Evolutionary conservation across 2,888 invertebrate species (phyloP).

Genomic region (Drosophila lutescens): DNA sequence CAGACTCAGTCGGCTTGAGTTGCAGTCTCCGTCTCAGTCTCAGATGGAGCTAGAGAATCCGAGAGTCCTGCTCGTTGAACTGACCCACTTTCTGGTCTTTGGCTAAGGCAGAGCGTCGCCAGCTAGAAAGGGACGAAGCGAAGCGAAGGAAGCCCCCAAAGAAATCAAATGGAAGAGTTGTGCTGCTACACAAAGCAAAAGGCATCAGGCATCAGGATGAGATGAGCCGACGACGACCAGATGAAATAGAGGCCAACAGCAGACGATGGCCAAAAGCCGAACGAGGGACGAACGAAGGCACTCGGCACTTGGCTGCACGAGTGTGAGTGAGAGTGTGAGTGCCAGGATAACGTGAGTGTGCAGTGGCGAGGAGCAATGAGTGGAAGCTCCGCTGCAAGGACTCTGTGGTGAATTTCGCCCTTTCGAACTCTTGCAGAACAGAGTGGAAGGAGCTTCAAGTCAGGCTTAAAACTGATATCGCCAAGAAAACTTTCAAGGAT

Average conservation of each 20-base stretch:
- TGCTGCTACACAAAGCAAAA: constrained; percentile 39
- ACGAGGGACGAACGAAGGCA: neutral
- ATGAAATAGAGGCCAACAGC: constrained; percentile 3
- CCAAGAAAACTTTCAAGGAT: neutral
- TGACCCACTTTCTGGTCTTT: constrained; percentile 71
- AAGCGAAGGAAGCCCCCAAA: constrained; percentile 63
- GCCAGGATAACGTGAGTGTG: constrained; percentile 12
- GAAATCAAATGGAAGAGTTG: constrained; percentile 79
- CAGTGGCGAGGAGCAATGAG: constrained; percentile 24
- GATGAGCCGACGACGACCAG: constrained; percentile 21
- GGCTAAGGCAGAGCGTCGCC: constrained; percentile 47
- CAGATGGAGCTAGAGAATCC: constrained; percentile 41
- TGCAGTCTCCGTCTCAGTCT: constrained; percentile 31
- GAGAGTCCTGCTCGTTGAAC: constrained; percentile 48
- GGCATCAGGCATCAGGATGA: constrained; percentile 14
- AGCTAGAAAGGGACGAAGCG: constrained; percentile 45
- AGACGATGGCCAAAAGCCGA: constrained; percentile 1
- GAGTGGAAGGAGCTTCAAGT: neutral
- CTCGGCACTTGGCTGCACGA: neutral
- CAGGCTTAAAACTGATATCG: neutral
- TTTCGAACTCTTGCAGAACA: too few relatives aligned
- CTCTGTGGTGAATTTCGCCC: constrained; percentile 22
- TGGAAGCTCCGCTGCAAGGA: constrained; percentile 26
- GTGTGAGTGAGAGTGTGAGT: constrained; percentile 10
- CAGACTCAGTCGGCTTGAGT: constrained; percentile 11